phyloP scores from a whole-genome alignment of 2,888 invertebrate genomes.

The Eretmocerus hayati region DNA sequence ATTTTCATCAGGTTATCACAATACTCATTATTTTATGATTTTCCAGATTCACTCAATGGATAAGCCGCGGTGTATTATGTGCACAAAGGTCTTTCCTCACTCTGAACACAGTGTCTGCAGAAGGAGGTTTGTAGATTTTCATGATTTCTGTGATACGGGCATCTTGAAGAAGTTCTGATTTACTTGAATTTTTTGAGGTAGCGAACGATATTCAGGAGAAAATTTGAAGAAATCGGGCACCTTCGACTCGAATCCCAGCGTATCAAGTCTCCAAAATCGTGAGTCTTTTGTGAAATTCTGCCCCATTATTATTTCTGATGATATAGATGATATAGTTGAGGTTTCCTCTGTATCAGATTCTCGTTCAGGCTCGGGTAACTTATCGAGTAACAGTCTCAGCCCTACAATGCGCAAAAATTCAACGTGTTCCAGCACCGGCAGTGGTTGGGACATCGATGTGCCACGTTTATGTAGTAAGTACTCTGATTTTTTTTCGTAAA shows the following conservation, averaged over 20 bases:
- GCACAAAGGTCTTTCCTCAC: slow-evolving; percentile 43
- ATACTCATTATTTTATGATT: background rate
- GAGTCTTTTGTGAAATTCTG: background rate
- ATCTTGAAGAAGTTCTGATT: background rate
- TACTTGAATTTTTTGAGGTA: slow-evolving; percentile 20
- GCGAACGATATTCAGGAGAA: slow-evolving; percentile 36
- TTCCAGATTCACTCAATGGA: slow-evolving; percentile 48
- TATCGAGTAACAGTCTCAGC: slow-evolving; percentile 36
- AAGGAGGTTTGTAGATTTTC: too few relatives aligned
- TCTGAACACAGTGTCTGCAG: slow-evolving; percentile 36
- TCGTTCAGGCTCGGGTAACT: slow-evolving; percentile 37
- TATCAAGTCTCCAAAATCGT: slow-evolving; percentile 24
- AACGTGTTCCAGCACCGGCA: slow-evolving; percentile 38
- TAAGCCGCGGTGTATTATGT: slow-evolving; percentile 47
- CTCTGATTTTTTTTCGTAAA: too few relatives aligned
- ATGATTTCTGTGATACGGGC: slow-evolving; percentile 5
- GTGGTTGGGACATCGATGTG: slow-evolving; percentile 41
- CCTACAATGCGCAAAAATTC: slow-evolving; percentile 37
- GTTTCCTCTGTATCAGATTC: too few relatives aligned
- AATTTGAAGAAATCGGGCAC: slow-evolving; percentile 31
- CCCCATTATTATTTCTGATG: too few relatives aligned
- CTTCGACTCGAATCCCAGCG: slow-evolving; percentile 35
- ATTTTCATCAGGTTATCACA: background rate
- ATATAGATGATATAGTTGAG: too few relatives aligned
- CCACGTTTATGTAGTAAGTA: slow-evolving; percentile 24